These are phyloP conservation scores for Acleris literana DNA, from an alignment of 2,888 invertebrate genomes.

Conservation along the genomic window DNA sequence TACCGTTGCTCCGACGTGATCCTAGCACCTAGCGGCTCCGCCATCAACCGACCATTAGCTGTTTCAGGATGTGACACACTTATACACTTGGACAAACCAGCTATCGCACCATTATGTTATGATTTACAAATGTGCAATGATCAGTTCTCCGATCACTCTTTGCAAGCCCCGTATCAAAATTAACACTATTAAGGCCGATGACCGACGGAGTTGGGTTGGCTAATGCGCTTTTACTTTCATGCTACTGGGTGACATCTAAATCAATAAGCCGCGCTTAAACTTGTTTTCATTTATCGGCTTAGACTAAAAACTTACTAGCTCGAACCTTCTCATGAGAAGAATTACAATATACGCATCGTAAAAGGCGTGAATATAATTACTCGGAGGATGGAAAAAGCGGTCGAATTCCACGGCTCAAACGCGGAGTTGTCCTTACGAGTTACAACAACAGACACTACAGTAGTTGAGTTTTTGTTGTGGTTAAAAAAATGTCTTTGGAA, in stretches of 20 bases:
- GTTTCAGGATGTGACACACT: slow-evolving; percentile 73
- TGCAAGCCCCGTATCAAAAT: slow-evolving; percentile 17
- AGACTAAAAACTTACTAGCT: slow-evolving; percentile 16
- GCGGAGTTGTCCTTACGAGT: slow-evolving; percentile 50
- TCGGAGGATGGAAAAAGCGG: slow-evolving; percentile 67
- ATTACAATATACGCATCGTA: slow-evolving; percentile 63
- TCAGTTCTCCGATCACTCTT: slow-evolving; percentile 3
- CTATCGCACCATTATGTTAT: no score
- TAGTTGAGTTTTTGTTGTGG: slow-evolving; percentile 45
- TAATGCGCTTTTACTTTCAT: slow-evolving; percentile 34
- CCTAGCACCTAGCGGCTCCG: slow-evolving; percentile 65
- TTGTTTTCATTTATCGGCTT: slow-evolving; percentile 19
- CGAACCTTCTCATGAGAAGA: slow-evolving; percentile 59
- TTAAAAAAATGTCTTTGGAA: slow-evolving; percentile 52
- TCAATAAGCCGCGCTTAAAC: slow-evolving; percentile 23
- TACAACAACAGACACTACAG: slow-evolving; percentile 37
- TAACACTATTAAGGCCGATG: slow-evolving; percentile 26
- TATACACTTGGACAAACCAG: slow-evolving; percentile 49
- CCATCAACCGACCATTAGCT: slow-evolving; percentile 69
- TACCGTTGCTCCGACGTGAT: slow-evolving; percentile 78
- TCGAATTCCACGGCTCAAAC: slow-evolving; percentile 58
- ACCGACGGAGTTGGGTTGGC: slow-evolving; percentile 12
- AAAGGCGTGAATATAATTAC: slow-evolving; percentile 76
- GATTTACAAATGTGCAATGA: slow-evolving; percentile 7
- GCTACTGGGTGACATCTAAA: slow-evolving; percentile 29